Conservation (phyloP, 2,113 vertebrate species). For the Amazona guildingii region DNA sequence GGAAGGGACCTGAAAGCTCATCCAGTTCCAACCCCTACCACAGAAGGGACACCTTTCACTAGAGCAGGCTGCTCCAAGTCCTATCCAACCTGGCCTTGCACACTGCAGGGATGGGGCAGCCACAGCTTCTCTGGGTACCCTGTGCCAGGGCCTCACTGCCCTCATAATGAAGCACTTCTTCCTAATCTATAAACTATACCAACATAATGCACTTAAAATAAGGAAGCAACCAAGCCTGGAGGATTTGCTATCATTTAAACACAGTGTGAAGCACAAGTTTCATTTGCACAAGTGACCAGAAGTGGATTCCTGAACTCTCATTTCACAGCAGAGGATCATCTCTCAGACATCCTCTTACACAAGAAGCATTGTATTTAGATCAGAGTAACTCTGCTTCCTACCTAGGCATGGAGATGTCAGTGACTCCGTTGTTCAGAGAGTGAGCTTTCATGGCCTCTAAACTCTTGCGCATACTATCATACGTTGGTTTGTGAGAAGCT, state of each 20-base stretch:
- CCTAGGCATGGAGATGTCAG: constrained; percentile 90
- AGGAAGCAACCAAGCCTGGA: neutral
- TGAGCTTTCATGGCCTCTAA: constrained; percentile 89
- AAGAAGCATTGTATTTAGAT: neutral
- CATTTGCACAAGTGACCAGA: neutral
- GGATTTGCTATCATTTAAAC: neutral
- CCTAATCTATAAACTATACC: neutral
- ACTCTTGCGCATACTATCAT: constrained; percentile 81
- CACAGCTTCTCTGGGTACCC: neutral
- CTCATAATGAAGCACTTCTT: neutral
- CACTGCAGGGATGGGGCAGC: neutral
- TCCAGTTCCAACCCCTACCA: neutral
- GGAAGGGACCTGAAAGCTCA: neutral
- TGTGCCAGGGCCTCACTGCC: neutral
- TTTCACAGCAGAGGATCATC: neutral
- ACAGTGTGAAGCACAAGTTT: neutral
- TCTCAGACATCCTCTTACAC: neutral
- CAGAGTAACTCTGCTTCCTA: constrained; percentile 35
- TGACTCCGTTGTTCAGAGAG: constrained; percentile 82
- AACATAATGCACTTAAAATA: neutral
- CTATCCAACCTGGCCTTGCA: neutral
- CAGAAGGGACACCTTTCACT: neutral
- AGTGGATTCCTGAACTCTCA: neutral
- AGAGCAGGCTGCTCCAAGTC: neutral
- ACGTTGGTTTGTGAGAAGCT: constrained; percentile 86